Conservation (phyloP, 2,113 vertebrate genomes). For the Gadus chalcogrammus region DNA sequence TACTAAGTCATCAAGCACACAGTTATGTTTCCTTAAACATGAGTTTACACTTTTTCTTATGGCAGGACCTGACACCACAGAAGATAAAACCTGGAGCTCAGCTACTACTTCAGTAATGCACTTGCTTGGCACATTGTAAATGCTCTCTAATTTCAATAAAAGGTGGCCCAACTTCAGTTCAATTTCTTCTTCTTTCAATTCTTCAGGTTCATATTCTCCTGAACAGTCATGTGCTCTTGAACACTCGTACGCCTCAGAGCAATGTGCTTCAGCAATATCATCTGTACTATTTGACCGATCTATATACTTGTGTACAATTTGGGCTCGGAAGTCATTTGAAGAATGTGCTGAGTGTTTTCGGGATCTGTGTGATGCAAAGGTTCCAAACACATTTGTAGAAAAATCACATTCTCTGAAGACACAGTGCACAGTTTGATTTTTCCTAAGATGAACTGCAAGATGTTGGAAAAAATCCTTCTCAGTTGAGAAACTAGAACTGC, state of each 20-base stretch:
- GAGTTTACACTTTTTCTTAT: slow-evolving; percentile 10
- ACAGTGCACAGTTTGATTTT: no score
- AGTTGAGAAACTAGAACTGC: slow-evolving; percentile 10
- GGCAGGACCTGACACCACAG: neutral
- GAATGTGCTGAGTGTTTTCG: slow-evolving; percentile 4
- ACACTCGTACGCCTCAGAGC: neutral
- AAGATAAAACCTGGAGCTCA: slow-evolving; percentile 14
- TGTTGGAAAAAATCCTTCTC: slow-evolving; percentile 22
- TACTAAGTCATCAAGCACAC: slow-evolving; percentile 17
- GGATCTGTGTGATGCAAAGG: slow-evolving; percentile 15
- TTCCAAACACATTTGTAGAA: slow-evolving; percentile 16
- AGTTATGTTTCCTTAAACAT: slow-evolving; percentile 11
- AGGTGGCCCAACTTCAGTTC: slow-evolving; percentile 19
- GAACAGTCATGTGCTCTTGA: neutral
- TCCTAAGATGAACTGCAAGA: slow-evolving; percentile 26
- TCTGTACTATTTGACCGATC: slow-evolving; percentile 2
- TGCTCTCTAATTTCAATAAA: slow-evolving; percentile 24
- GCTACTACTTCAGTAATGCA: slow-evolving; percentile 14
- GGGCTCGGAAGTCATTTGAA: neutral
- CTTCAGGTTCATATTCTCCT: slow-evolving; percentile 12
- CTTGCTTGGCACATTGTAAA: slow-evolving; percentile 18
- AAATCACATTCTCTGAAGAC: slow-evolving; percentile 15
- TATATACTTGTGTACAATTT: slow-evolving; percentile 6
- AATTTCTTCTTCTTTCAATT: slow-evolving; percentile 19
- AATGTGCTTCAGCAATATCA: slow-evolving; percentile 17